Percentiles rank a stretch among this genome's conserved stretches.
phyloP scores from a whole-genome alignment of 2,113 vertebrate species.

The Thalassoma bifasciatum region DNA sequence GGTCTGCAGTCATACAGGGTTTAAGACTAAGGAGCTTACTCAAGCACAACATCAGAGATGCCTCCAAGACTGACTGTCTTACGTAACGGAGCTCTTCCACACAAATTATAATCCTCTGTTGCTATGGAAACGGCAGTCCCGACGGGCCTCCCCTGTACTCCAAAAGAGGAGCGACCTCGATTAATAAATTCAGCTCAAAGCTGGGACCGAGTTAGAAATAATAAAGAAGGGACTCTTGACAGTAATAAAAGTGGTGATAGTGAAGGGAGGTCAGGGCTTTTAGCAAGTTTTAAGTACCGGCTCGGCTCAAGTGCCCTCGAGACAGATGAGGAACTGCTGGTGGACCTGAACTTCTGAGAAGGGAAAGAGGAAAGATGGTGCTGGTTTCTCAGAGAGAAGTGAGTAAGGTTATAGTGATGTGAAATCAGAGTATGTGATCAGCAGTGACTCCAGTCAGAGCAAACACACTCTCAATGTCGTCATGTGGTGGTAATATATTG shows the following conservation, averaged over 20 bases:
- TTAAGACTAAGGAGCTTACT: constrained; percentile 46
- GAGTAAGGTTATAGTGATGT: neutral
- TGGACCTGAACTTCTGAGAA: neutral
- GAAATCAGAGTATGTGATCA: no score
- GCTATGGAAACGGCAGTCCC: constrained; percentile 75
- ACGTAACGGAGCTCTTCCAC: constrained; percentile 67
- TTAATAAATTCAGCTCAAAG: constrained; percentile 60
- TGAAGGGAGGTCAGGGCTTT: constrained; percentile 9
- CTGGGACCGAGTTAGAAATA: constrained; percentile 31
- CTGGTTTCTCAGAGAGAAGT: neutral
- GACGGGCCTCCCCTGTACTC: constrained; percentile 53
- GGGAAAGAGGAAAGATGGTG: neutral
- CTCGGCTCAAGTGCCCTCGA: constrained; percentile 23
- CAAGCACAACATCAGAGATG: constrained; percentile 59
- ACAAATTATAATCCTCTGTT: constrained; percentile 76
- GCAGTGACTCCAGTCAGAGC: no score
- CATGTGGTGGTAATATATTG: no score
- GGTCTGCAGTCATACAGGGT: constrained; percentile 8
- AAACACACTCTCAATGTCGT: no score
- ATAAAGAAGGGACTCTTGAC: neutral
- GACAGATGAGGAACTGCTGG: constrained; percentile 6
- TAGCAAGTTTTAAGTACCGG: neutral
- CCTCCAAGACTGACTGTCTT: constrained; percentile 64
- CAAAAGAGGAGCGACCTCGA: constrained; percentile 63
- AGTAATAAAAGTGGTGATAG: neutral